Evolutionary conservation across 2,797 vertebrate species (phyloP), one percentile per base, ranked within the genome.

Genomic region (Corythornis leucogaster): DNA sequence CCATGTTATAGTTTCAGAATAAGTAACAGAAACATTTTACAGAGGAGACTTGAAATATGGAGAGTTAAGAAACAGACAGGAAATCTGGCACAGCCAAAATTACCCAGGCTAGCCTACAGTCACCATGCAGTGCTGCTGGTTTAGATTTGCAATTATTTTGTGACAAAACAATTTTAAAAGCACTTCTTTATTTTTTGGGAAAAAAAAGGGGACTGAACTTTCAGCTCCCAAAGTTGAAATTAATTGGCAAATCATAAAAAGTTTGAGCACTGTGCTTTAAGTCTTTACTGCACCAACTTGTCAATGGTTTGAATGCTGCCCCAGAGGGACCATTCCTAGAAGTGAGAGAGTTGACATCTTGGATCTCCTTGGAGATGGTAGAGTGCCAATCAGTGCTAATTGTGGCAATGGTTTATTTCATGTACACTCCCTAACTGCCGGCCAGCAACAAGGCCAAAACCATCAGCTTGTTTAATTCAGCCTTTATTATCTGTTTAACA

Each of bases 401-500:
- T 54, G 57, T 30, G 24, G 30, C 25, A 35, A 53, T 68, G 38
- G 33, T 61, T 81, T 90, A 28, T 85, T 77, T 90, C 42, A 54
- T 1, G 0, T 13, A 21, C 58, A 31, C 58, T 85, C 59, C 26
- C 58, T 58, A 66, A 78, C 63, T 64, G 62, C 73, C 66, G 43
- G 22, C 21, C 48, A 28, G 16, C 26, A 70, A 48, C n/a, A 68
- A 61, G 66, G 43, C 53, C 73, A 80, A 77, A 90, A 43, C 21
- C 24, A 30, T 30, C 1, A 0, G 40, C 21, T 64, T 80, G n/a
- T 26, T 88, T 64, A 89, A 85, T 54, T 50, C 43, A 50, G 35
- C 42, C 24, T 68, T 82, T 85, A 86, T 80, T 90, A 45, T 80
- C 90, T 71, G 30, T 74, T 92, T 80, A 68, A 68, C 92, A 31